Base-by-base conservation (phyloP, 30 jellyfish, hydroid and myxozoan genomes). In the Mastigias papua region DNA sequence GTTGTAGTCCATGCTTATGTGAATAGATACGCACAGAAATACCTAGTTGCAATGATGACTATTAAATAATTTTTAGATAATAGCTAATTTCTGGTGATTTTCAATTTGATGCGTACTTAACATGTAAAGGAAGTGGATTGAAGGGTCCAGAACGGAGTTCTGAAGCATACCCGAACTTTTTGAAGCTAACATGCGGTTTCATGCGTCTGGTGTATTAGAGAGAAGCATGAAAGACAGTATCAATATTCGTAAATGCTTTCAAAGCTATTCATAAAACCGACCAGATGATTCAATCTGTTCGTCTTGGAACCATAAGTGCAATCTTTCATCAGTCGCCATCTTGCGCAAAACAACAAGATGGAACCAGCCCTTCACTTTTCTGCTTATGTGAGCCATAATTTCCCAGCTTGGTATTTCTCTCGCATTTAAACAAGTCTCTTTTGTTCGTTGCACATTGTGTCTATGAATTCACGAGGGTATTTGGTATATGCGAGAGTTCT, bases 331-430 rank as follows among this genome's bases (percentile, higher is more conserved):
- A 78, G 69, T 72, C 83, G 94, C 82, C 94, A 85, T 85, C 94
- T 85, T 85, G 94, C 88, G 88, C 42, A 72, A 54, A 58, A 30
- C 69, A 32, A n/a, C 94, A 85, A 85, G 94, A 85, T 85, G 94
- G 88, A 23, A 46, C 83, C 94, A 85, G 84, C 88, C 94, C 69
- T 69, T 61, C 66, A 49, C 70, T 28, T 50, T 42, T 33, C 51
- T 85, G 81, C 66, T 22, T 23, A 17, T 51, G 46, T 35, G 75
- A 33, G 57, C 69, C 94, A 57, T 78, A 73, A 57, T 31, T 85
- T 74, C 88, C 94, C 94, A 85, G 94, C 94, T 85, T 85, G 94
- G 61, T 7, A 61, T 48, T 60, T 23, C 78, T 61, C 58, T 80
- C 42, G 84, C 50, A 48, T 82, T 68, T 37, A 69, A 48, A 48